Percentiles rank a stretch among this genome's conserved stretches.
These are phyloP conservation scores for Mirounga angustirostris DNA, from an alignment of 2,113 vertebrate genomes.

Conservation along the genomic window DNA sequence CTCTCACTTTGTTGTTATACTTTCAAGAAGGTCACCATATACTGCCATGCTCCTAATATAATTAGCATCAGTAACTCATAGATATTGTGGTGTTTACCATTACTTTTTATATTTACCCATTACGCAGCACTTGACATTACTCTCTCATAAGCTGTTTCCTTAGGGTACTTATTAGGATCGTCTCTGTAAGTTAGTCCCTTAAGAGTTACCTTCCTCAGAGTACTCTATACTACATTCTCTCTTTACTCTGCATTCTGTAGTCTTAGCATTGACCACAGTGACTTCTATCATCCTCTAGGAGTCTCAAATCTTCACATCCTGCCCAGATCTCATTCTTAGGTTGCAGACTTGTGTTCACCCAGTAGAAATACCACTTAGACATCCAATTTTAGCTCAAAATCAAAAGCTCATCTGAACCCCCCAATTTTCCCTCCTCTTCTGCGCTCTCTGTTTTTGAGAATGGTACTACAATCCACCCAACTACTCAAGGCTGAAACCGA, in stretches of 20 bases:
- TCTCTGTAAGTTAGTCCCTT: neutral
- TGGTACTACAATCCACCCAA: neutral
- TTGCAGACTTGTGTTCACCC: neutral
- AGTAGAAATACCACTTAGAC: neutral
- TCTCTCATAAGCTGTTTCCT: neutral
- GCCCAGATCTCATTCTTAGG: neutral
- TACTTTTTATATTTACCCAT: neutral
- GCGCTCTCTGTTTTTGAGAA: neutral
- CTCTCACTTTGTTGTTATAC: neutral
- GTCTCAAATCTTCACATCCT: neutral
- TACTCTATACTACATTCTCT: neutral
- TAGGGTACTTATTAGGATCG: neutral
- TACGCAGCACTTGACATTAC: neutral
- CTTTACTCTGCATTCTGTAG: neutral
- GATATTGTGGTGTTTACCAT: neutral
- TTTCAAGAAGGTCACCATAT: slow-evolving; percentile 6
- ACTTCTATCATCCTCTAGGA: neutral
- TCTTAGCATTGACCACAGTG: neutral
- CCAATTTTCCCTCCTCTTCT: neutral
- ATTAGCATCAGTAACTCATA: neutral
- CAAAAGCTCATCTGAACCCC: slow-evolving; percentile 4
- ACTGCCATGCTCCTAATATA: neutral
- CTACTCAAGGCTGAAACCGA: neutral
- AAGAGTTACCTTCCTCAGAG: neutral
- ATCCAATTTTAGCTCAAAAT: neutral